Percentiles rank a stretch among this genome's conserved stretches.
Conservation (phyloP, 2,113 vertebrate genomes). For the Platanista minor region DNA sequence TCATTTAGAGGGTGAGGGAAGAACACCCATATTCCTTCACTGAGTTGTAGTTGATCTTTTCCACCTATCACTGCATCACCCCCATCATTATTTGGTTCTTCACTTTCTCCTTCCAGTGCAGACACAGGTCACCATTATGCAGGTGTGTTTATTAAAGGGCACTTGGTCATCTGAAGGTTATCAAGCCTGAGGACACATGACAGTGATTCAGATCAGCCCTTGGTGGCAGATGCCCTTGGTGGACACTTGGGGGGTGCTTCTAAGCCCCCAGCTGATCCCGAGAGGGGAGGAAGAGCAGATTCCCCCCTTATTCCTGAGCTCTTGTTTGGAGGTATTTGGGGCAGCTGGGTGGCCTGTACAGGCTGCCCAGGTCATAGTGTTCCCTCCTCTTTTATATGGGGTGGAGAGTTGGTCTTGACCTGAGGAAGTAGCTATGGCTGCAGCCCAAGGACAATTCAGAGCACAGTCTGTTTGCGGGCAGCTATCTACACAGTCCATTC, state of each 20-base stretch:
- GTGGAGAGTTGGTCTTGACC: background rate
- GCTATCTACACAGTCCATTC: background rate
- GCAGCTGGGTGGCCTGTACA: background rate
- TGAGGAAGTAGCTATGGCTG: too few relatives aligned
- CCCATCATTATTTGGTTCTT: background rate
- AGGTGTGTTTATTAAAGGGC: background rate
- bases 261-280: background rate
- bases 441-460: background rate
- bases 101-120: background rate
- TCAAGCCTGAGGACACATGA: background rate
- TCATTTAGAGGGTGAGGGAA: background rate
- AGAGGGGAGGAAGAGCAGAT: background rate
- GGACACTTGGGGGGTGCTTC: rapidly evolving
- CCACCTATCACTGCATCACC: background rate
- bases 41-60: background rate
- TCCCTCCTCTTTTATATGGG: background rate
- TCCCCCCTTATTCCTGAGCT: background rate
- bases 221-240: background rate
- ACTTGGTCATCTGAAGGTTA: background rate
- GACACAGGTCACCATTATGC: background rate
- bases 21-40: rapidly evolving
- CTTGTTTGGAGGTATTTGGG: background rate
- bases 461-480: background rate
- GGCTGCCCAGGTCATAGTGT: background rate
- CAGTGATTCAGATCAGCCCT: rapidly evolving